These are phyloP conservation scores for Galleria mellonella DNA, from an alignment of 1,140 invertebrate species.

Conservation along the genomic window DNA sequence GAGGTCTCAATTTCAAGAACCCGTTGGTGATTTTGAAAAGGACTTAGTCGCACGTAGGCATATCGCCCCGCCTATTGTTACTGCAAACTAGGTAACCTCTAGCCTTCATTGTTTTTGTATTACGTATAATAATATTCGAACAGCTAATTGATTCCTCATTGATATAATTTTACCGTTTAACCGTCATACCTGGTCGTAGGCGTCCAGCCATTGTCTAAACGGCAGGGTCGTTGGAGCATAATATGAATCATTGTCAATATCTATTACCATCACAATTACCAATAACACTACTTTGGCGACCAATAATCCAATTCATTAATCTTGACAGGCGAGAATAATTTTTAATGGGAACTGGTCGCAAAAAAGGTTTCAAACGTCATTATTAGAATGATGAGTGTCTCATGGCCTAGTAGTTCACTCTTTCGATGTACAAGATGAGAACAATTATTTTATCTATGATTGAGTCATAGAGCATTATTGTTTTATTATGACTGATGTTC, in stretches of 20 bases:
- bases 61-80: too few relatives aligned
- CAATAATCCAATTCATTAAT: constrained; percentile 2
- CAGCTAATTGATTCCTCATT: constrained; percentile 21
- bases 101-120: too few relatives aligned
- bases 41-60: too few relatives aligned
- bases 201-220: constrained; percentile 11
- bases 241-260: constrained; percentile 13
- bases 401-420: too few relatives aligned
- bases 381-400: too few relatives aligned
- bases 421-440: too few relatives aligned
- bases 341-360: background rate
- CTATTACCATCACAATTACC: constrained; percentile 6
- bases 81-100: too few relatives aligned
- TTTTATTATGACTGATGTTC: too few relatives aligned
- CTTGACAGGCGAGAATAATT: background rate
- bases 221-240: background rate
- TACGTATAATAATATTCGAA: constrained; percentile 8
- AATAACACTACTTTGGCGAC: constrained; percentile 7
- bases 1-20: too few relatives aligned
- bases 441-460: background rate
- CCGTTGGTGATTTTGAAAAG: too few relatives aligned
- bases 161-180: constrained; percentile 28
- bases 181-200: constrained; percentile 21
- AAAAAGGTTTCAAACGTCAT: background rate
- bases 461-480: background rate